Conservation (phyloP, 2,113 vertebrate species). For the Engraulis encrasicolus region DNA sequence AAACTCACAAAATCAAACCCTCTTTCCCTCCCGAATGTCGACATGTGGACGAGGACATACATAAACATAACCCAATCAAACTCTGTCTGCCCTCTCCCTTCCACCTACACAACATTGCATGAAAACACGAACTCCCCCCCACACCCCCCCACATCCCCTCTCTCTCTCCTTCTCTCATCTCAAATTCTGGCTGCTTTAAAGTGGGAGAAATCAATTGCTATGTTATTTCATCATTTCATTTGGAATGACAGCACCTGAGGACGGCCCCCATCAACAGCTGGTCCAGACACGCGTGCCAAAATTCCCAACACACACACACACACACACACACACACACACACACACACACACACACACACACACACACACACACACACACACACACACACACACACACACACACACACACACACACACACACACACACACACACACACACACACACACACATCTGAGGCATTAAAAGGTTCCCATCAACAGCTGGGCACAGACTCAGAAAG, state of each 20-base stretch:
- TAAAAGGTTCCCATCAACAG: background rate
- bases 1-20: too few species aligned
- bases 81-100: background rate
- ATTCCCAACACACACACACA: background rate
- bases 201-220: constrained; percentile 2
- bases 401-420: background rate
- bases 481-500: background rate
- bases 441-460: background rate
- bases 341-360: too few species aligned
- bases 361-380: background rate
- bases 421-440: background rate
- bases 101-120: too few species aligned
- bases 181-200: background rate
- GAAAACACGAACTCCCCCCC: background rate
- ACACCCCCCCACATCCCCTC: constrained; percentile 11
- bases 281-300: background rate
- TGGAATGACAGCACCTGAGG: constrained; percentile 16
- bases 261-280: background rate
- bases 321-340: background rate
- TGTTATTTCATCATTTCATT: constrained; percentile 11
- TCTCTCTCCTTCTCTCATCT: background rate
- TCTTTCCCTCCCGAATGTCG: too few species aligned
- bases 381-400: background rate
- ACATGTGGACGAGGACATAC: constrained; percentile 3
- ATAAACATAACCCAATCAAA: background rate